Percentiles rank a stretch among this genome's conserved stretches.
phyloP scores from a whole-genome alignment of 2,113 vertebrate genomes.

The Vicugna pacos region DNA sequence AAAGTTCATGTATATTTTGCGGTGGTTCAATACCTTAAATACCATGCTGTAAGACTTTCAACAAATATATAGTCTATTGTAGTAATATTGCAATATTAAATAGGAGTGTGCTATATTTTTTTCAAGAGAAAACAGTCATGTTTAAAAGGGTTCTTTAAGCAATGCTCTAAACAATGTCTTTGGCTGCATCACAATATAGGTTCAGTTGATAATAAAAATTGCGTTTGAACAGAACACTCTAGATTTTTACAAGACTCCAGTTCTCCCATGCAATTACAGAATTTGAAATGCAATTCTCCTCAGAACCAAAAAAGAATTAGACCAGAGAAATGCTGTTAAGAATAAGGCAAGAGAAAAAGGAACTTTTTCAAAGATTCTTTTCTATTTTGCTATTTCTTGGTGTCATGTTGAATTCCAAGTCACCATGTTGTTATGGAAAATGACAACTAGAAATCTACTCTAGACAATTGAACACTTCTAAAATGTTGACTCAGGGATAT shows the following conservation, averaged over 20 bases:
- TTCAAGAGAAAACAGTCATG: conserved; percentile 51
- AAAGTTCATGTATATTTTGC: conserved; percentile 67
- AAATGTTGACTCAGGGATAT: conserved; percentile 5
- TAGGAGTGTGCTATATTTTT: conserved; percentile 42
- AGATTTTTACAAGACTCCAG: conserved; percentile 81
- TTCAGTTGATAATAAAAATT: conserved; percentile 79
- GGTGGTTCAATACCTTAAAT: conserved; percentile 63
- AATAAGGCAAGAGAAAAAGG: conserved; percentile 82
- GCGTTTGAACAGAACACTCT: conserved; percentile 68
- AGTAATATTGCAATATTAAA: conserved; percentile 61
- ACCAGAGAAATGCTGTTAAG: conserved; percentile 82
- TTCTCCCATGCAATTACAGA: conserved; percentile 83
- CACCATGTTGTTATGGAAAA: conserved; percentile 70
- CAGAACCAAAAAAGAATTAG: conserved; percentile 84
- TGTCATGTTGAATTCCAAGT: conserved; percentile 80
- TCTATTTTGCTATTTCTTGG: conserved; percentile 78
- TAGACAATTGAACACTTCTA: conserved; percentile 72
- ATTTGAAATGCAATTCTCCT: conserved; percentile 84
- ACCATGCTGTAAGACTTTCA: conserved; percentile 9
- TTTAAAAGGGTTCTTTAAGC: conserved; percentile 70
- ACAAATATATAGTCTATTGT: conserved; percentile 12
- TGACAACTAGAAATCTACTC: conserved; percentile 76
- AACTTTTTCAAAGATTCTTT: conserved; percentile 83
- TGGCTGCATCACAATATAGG: conserved; percentile 48
- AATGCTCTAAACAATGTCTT: conserved; percentile 69